These are phyloP conservation scores for Lamproptera curius DNA, from an alignment of 2,888 invertebrate species.

Conservation along the genomic window DNA sequence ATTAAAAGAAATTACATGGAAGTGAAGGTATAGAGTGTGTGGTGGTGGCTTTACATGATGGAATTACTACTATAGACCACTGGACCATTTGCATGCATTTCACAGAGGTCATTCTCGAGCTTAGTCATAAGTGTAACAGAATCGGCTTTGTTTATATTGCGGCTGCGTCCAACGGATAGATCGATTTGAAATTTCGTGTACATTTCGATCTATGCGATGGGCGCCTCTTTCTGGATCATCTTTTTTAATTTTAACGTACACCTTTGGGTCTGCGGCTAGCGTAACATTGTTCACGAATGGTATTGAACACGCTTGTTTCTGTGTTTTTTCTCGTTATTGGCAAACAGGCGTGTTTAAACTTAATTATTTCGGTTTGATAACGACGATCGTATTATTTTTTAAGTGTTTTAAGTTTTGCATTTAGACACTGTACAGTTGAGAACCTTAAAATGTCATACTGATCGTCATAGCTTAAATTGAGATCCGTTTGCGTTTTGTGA, in stretches of 20 bases:
- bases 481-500: no score
- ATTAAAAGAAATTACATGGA: slow-evolving; percentile 58
- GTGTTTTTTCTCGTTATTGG: neutral
- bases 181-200: slow-evolving; percentile 23
- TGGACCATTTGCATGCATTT: slow-evolving; percentile 73
- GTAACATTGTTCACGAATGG: slow-evolving; percentile 34
- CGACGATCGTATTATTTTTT: slow-evolving; percentile 1
- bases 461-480: slow-evolving; percentile 1
- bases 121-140: slow-evolving; percentile 59
- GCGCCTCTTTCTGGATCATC: slow-evolving; percentile 33
- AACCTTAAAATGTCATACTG: slow-evolving; percentile 7
- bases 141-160: slow-evolving; percentile 57
- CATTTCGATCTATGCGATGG: slow-evolving; percentile 38
- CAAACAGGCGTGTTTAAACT: slow-evolving; percentile 11
- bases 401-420: slow-evolving; percentile 3
- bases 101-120: slow-evolving; percentile 62
- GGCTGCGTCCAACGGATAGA: slow-evolving; percentile 39
- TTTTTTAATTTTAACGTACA: slow-evolving; percentile 35
- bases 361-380: neutral
- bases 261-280: slow-evolving; percentile 63
- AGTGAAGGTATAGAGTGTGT: slow-evolving; percentile 77
- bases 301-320: slow-evolving; percentile 13
- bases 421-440: no score
- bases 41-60: slow-evolving; percentile 73
- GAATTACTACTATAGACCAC: slow-evolving; percentile 55